Evolutionary conservation across 2,888 invertebrate genomes (phyloP).

Genomic region (Mystacides longicornis): DNA sequence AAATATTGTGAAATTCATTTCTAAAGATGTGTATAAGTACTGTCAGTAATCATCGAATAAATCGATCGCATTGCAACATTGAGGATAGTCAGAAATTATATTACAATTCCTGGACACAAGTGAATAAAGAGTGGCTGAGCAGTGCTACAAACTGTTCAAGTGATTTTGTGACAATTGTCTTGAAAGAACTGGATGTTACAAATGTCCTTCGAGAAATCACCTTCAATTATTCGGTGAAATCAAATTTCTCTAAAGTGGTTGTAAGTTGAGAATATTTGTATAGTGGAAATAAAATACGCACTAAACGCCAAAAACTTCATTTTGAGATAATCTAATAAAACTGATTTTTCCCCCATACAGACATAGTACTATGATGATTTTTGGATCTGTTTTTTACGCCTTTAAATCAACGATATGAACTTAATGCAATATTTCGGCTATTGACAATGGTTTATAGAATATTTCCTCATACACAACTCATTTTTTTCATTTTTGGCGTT

Average conservation of each 20-base stretch:
- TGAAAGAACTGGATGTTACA: slow-evolving; percentile 18
- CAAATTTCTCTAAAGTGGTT: background rate
- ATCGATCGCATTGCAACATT: slow-evolving; percentile 10
- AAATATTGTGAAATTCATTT: no score
- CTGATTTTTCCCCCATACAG: no score
- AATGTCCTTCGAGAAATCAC: slow-evolving; percentile 15
- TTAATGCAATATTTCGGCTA: no score
- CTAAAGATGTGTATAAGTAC: slow-evolving; percentile 21
- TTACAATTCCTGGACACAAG: slow-evolving; percentile 5
- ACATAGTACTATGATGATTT: no score
- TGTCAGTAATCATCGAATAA: background rate
- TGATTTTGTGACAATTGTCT: slow-evolving; percentile 9
- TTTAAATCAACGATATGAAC: no score
- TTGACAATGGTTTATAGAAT: no score
- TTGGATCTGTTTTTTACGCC: no score
- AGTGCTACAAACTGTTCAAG: slow-evolving; percentile 7
- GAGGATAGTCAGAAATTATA: background rate
- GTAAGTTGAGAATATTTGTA: background rate
- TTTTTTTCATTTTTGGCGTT: no score
- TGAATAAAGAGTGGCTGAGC: slow-evolving; percentile 3
- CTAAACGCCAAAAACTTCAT: no score
- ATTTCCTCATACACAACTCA: no score
- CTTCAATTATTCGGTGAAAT: slow-evolving; percentile 10
- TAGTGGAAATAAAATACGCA: no score
- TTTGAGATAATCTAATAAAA: no score